Evolutionary conservation across 2,113 vertebrate genomes (phyloP), one percentile per base, ranked within the genome.

Genomic region (Atrichornis clamosus): DNA sequence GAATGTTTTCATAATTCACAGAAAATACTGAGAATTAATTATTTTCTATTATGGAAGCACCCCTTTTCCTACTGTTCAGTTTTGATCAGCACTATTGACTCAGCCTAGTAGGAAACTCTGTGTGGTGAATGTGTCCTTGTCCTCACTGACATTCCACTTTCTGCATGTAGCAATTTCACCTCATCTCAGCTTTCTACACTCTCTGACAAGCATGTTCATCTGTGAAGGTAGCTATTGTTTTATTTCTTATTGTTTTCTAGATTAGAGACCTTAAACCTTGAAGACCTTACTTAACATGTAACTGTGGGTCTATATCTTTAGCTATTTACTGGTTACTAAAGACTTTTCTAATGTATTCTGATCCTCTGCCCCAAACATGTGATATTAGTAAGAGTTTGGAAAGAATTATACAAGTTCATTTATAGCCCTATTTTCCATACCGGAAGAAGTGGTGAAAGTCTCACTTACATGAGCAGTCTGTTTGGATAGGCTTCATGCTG

Each of bases 41-140:
- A 5, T 84, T 64, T 80, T 72, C 15, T 32, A 5, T 2, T 19
- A 18, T 7, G 12, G 35, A 89, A 33, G 24, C 13, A 53, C 8
- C 14, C 1, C 9, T 59, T 7, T 13, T 72, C 9, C 11, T 73
- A 13, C 15, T 42, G 19, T 32, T 10, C 27, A 26, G 10, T 64
- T 80, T 52, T 46, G 22, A 55, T 8, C 20, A 77, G 5, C 9
- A 33, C 7, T 14, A 27, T 8, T 42, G 41, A 69, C 13, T 33
- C 73, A 72, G 9, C 2, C 52, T 33, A 44, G 13, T 2, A 59
- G 11, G 35, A 30, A 9, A 11, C 15, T 55, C 11, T 46, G 0
- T 21, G 7, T 21, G 9, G 13, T n/a, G 10, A 6, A 41, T 50
- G 1, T 60, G 35, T 65, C 35, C 23, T 60, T 52, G 11, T 35